phyloP scores from a whole-genome alignment of 2,888 invertebrate genomes.

The Rhopalosiphum nymphaeae region DNA sequence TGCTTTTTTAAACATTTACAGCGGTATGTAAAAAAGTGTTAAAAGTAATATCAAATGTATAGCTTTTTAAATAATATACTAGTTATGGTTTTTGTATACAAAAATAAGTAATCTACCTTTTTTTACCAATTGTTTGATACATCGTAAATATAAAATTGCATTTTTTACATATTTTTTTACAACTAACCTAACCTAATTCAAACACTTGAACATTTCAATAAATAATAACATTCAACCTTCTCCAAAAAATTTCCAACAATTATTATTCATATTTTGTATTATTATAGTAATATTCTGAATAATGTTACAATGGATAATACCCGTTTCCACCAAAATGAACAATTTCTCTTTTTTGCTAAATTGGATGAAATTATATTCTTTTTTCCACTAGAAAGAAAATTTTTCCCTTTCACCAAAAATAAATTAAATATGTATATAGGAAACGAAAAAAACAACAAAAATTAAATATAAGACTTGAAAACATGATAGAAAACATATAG shows the following conservation, averaged over 20 bases:
- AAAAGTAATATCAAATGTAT: not conserved
- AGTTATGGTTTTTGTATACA: not conserved
- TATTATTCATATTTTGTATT: conserved; percentile 11
- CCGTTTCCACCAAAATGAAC: not conserved
- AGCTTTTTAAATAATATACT: not conserved
- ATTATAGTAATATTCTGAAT: not conserved
- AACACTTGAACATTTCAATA: not conserved
- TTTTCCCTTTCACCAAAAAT: not conserved
- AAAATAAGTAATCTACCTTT: not conserved
- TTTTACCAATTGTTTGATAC: not conserved
- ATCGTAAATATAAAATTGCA: not conserved
- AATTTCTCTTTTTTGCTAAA: not conserved
- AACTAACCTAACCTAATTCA: not conserved
- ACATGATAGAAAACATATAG: not conserved
- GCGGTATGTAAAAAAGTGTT: not conserved
- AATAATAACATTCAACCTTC: not conserved
- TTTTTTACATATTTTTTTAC: not conserved
- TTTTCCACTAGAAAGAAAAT: not conserved
- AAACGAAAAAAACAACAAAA: not conserved
- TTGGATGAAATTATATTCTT: not conserved
- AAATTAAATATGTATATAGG: not conserved
- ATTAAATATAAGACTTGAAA: not conserved
- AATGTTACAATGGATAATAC: not conserved
- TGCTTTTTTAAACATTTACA: not conserved
- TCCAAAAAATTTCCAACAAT: not conserved